Evolutionary conservation across 2,113 vertebrate species (phyloP).

Genomic region (Plecturocebus donacophilus): DNA sequence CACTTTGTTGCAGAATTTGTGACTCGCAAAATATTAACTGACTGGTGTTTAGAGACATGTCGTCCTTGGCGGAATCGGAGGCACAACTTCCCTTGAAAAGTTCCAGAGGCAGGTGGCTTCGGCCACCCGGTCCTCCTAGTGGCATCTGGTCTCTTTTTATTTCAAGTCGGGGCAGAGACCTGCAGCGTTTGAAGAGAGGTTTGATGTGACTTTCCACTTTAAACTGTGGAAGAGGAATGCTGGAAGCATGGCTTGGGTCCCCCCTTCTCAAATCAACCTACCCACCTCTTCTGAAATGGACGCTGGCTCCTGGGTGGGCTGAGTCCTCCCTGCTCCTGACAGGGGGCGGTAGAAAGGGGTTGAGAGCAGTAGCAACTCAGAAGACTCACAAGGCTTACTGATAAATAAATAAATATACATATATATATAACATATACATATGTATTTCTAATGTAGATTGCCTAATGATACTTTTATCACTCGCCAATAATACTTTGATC

Average conservation of each 20-base stretch:
- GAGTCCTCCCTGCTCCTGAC: not conserved
- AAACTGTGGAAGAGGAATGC: not conserved
- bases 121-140: fast-evolving
- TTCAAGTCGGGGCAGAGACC: fast-evolving
- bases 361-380: fast-evolving
- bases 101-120: fast-evolving
- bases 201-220: too few relatives aligned
- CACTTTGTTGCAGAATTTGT: not conserved
- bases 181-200: fast-evolving
- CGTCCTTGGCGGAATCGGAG: fast-evolving
- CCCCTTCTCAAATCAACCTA: fast-evolving
- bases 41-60: fast-evolving
- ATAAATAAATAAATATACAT: too few relatives aligned
- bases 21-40: not conserved
- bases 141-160: fast-evolving
- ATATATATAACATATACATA: too few relatives aligned
- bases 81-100: fast-evolving
- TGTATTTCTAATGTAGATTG: too few relatives aligned
- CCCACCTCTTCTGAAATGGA: fast-evolving
- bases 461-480: too few relatives aligned
- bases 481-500: too few relatives aligned
- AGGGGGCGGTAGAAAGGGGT: fast-evolving
- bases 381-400: fast-evolving
- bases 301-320: fast-evolving
- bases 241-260: not conserved